Percentiles rank a stretch among this genome's conserved stretches.
Conservation (phyloP, 2,888 invertebrate species). For the Aproaerema taeniolella region DNA sequence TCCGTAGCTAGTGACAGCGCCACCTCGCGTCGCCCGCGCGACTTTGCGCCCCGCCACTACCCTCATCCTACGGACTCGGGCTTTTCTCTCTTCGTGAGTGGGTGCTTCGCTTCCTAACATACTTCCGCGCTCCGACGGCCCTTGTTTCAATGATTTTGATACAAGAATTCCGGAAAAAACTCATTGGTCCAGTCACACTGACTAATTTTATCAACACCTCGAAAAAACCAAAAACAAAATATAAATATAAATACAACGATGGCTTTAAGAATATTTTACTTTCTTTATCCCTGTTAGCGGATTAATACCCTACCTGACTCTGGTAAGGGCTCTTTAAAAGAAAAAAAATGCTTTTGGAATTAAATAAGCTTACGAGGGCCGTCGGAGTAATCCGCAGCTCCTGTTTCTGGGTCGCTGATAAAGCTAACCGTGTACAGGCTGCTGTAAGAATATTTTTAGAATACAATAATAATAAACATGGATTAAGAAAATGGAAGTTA, state of each 20-base stretch:
- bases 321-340: conserved; percentile 28
- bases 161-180: too few species aligned
- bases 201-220: not conserved
- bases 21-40: conserved; percentile 61
- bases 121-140: conserved; percentile 39
- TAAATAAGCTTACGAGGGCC: conserved; percentile 54
- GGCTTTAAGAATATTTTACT: too few species aligned
- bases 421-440: conserved; percentile 70
- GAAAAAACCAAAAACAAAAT: not conserved
- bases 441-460: conserved; percentile 31
- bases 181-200: too few species aligned
- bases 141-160: too few species aligned
- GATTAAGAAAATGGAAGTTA: too few species aligned
- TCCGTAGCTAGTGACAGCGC: conserved; percentile 74
- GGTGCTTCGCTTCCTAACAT: conserved; percentile 74
- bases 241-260: not conserved
- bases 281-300: conserved; percentile 7
- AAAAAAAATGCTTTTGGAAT: conserved; percentile 34
- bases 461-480: too few species aligned
- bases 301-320: conserved; percentile 21
- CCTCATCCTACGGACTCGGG: conserved; percentile 59
- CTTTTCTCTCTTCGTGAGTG: conserved; percentile 76
- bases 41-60: conserved; percentile 55
- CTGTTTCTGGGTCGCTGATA: conserved; percentile 64
- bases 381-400: conserved; percentile 61